Conservation (phyloP, 2,888 invertebrate species). For the Andrena bicolor region DNA sequence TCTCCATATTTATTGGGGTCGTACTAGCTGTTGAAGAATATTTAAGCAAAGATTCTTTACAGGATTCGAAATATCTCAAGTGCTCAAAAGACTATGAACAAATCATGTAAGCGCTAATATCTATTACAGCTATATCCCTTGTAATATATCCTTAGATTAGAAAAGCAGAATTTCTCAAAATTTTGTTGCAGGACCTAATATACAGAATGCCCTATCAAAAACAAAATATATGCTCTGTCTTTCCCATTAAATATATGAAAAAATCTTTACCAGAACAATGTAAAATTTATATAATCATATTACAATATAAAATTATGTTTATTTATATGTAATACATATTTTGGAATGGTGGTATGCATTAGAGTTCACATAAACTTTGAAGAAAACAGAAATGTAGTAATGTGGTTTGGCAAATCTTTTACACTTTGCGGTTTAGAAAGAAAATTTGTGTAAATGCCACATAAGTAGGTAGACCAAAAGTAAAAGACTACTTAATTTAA, state of each 20-base stretch:
- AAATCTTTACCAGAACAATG: background rate
- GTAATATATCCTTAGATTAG: background rate
- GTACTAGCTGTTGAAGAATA: slow-evolving; percentile 19
- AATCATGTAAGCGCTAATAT: too few species aligned
- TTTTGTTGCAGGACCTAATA: background rate
- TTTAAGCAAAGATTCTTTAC: background rate
- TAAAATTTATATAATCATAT: too few species aligned
- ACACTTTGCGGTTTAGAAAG: background rate
- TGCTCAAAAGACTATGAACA: too few species aligned
- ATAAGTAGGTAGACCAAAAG: background rate
- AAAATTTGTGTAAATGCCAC: background rate
- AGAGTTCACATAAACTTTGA: background rate
- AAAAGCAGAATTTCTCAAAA: background rate
- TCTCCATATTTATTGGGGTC: background rate
- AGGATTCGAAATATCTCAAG: background rate
- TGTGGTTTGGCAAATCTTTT: background rate
- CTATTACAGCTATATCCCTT: background rate
- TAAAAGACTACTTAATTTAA: background rate
- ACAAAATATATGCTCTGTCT: background rate
- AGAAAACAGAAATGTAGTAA: background rate
- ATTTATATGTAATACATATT: too few species aligned
- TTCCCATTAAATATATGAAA: background rate
- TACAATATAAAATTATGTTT: too few species aligned
- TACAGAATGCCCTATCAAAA: background rate
- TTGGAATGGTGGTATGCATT: too few species aligned